These are phyloP conservation scores for Platichthys stellatus DNA, from an alignment of 2,113 vertebrate genomes.

Conservation along the genomic window DNA sequence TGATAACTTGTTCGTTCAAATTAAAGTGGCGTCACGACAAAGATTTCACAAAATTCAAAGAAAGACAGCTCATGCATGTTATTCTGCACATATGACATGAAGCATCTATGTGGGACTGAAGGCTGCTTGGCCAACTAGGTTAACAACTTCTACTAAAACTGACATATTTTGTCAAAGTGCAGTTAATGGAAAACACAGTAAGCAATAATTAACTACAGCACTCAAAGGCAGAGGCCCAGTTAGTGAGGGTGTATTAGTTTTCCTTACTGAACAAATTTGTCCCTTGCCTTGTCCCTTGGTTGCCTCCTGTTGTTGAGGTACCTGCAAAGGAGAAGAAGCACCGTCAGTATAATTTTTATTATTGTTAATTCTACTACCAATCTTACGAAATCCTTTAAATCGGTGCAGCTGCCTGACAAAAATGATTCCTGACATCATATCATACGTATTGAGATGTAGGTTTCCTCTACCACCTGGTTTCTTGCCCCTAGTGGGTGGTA, in stretches of 20 bases:
- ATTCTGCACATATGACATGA: neutral
- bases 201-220: constrained; percentile 14
- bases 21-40: neutral
- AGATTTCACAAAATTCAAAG: neutral
- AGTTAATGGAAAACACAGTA: neutral
- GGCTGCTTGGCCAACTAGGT: neutral
- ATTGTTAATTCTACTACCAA: neutral
- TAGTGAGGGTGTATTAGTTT: constrained; percentile 75
- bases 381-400: too few relatives aligned
- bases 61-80: neutral
- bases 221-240: constrained; percentile 42
- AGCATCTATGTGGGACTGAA: neutral
- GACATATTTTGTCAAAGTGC: neutral
- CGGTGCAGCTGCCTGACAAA: too few relatives aligned
- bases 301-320: constrained; percentile 82
- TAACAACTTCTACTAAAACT: constrained; percentile 1
- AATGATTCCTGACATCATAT: too few relatives aligned
- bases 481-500: too few relatives aligned
- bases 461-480: too few relatives aligned
- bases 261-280: constrained; percentile 92
- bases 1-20: too few relatives aligned
- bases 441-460: too few relatives aligned
- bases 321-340: constrained; percentile 77
- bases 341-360: neutral
- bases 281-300: constrained; percentile 90